phyloP scores from a whole-genome alignment of 1,140 invertebrate species.

The Drosophila ercepeae region DNA sequence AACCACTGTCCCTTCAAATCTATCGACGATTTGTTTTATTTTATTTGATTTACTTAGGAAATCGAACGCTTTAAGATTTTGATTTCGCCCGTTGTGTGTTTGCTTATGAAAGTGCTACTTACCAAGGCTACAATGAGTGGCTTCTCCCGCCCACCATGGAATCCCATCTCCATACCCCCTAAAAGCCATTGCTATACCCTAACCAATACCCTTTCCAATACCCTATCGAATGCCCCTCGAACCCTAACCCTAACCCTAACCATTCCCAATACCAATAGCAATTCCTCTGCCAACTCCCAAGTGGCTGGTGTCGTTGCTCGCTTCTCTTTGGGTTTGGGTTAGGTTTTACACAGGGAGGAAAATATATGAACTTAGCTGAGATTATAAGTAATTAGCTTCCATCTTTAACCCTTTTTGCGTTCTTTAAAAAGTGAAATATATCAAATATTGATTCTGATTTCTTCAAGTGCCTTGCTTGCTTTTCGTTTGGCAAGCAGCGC shows the following conservation, averaged over 20 bases:
- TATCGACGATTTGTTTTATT: slow-evolving; percentile 47
- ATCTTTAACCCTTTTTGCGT: too few relatives aligned
- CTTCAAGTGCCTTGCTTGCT: not conserved
- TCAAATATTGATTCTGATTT: too few relatives aligned
- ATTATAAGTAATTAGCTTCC: too few relatives aligned
- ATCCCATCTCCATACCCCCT: not conserved
- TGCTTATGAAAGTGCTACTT: slow-evolving; percentile 61
- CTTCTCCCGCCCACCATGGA: not conserved
- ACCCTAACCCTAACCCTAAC: not conserved
- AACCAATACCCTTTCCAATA: not conserved
- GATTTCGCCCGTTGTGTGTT: slow-evolving; percentile 49
- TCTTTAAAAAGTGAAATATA: too few relatives aligned
- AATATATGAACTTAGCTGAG: too few relatives aligned
- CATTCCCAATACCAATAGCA: slow-evolving; percentile 33
- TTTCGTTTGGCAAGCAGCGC: slow-evolving; percentile 8
- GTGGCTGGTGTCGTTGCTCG: slow-evolving; percentile 59
- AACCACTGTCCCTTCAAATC: slow-evolving; percentile 2
- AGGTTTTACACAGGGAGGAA: slow-evolving; percentile 20
- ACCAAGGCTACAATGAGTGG: slow-evolving; percentile 26
- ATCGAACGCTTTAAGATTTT: slow-evolving; percentile 48
- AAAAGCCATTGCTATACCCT: too few relatives aligned
- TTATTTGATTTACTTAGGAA: slow-evolving; percentile 50
- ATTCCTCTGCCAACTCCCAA: slow-evolving; percentile 47
- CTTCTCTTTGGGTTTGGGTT: slow-evolving; percentile 44
- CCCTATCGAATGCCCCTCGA: not conserved